Conservation (phyloP, 2,888 invertebrate species). For the Mythimna loreyi region DNA sequence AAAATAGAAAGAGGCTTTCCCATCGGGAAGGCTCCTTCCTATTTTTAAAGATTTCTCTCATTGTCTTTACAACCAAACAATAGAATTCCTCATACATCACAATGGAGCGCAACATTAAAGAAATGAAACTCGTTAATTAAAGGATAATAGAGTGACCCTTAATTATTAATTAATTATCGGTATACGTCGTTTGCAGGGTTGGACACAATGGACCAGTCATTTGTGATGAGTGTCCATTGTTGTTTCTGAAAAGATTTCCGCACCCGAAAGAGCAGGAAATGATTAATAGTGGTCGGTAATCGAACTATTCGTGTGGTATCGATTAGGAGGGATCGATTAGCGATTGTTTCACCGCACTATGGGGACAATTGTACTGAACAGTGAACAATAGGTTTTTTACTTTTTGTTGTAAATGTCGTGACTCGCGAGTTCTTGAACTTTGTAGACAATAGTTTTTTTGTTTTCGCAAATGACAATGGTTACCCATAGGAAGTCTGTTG, state of each 20-base stretch:
- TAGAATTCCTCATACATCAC: conserved; percentile 52
- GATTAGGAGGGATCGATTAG: conserved; percentile 59
- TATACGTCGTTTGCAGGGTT: conserved; percentile 71
- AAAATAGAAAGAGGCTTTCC: too few species aligned
- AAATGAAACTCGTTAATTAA: conserved; percentile 69
- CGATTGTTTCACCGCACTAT: conserved; percentile 57
- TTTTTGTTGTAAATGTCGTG: conserved; percentile 44
- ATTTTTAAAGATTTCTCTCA: conserved; percentile 46
- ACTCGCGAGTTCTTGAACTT: conserved; percentile 13
- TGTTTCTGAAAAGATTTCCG: conserved; percentile 67
- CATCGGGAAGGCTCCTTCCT: conserved; percentile 6
- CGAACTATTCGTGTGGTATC: conserved; percentile 65
- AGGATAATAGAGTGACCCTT: conserved; percentile 74
- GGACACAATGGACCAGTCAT: conserved; percentile 69
- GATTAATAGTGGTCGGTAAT: conserved; percentile 64
- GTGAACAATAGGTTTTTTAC: conserved; percentile 45
- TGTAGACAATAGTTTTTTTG: conserved; percentile 39
- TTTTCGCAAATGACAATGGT: conserved; percentile 14
- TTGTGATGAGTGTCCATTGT: conserved; percentile 72
- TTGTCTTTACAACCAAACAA: conserved; percentile 45
- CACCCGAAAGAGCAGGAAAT: conserved; percentile 60
- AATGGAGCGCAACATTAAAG: conserved; percentile 63
- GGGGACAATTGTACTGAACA: conserved; percentile 45
- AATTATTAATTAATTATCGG: conserved; percentile 80
- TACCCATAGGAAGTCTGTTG: conserved; percentile 1